Percentiles rank a stretch among this genome's conserved stretches.
Conservation (phyloP, 2,797 vertebrate genomes). For the Hemibagrus guttatus region DNA sequence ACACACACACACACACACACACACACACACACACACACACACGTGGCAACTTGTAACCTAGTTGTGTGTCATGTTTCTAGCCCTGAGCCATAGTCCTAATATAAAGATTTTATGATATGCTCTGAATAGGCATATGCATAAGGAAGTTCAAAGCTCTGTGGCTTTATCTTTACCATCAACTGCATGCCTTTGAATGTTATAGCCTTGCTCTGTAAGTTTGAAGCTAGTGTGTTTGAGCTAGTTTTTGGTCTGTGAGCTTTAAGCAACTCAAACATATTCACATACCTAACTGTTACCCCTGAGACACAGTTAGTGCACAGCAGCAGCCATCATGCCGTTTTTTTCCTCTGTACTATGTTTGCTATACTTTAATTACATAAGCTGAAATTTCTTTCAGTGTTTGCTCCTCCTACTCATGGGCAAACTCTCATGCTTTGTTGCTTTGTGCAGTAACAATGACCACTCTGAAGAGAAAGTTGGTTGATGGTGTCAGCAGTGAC, state of each 20-base stretch:
- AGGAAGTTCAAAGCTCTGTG: conserved; percentile 33
- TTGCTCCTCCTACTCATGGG: not conserved
- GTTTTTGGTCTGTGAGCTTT: conserved; percentile 53
- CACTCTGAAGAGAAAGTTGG: conserved; percentile 31
- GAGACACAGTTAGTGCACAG: not conserved
- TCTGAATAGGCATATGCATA: conserved; percentile 10
- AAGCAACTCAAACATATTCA: conserved; percentile 20
- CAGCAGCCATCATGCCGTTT: conserved; percentile 23
- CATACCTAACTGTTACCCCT: not conserved
- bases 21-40: not conserved
- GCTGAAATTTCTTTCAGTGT: not conserved
- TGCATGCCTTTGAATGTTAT: conserved; percentile 64
- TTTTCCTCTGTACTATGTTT: not conserved
- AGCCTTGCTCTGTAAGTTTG: conserved; percentile 44
- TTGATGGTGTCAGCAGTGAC: conserved; percentile 34
- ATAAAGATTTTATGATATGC: conserved; percentile 16
- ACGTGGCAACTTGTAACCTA: conserved; percentile 12
- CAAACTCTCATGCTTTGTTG: conserved; percentile 10
- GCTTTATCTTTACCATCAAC: conserved; percentile 15
- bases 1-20: not conserved
- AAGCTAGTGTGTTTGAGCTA: conserved; percentile 62
- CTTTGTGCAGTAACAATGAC: not conserved
- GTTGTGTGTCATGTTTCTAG: conserved; percentile 25
- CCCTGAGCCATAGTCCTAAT: not conserved
- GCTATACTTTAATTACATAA: not conserved